Conservation (phyloP, 1,140 invertebrate genomes). For the Zophobas morio region DNA sequence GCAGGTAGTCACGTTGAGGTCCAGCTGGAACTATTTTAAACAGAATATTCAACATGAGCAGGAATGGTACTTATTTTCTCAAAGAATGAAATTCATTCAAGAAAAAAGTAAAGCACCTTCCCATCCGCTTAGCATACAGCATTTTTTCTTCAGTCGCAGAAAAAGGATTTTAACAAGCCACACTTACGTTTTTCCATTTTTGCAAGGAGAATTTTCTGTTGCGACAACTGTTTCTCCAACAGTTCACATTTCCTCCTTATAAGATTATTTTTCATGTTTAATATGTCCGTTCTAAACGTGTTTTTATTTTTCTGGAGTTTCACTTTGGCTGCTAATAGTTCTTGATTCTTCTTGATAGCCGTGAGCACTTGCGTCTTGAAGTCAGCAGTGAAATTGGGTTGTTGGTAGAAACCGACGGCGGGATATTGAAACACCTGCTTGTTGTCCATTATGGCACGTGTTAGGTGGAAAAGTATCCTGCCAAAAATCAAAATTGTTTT, state of each 20-base stretch:
- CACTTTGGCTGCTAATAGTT: slow-evolving; percentile 71
- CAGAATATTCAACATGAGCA: too few species aligned
- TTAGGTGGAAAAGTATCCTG: slow-evolving; percentile 61
- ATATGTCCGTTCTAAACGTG: slow-evolving; percentile 78
- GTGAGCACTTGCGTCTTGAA: slow-evolving; percentile 64
- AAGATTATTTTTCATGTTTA: slow-evolving; percentile 81
- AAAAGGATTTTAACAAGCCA: neutral
- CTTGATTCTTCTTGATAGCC: slow-evolving; percentile 14
- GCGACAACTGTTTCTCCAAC: slow-evolving; percentile 83
- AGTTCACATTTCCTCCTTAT: slow-evolving; percentile 84
- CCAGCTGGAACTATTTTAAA: slow-evolving; percentile 66
- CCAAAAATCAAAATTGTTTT: slow-evolving; percentile 31
- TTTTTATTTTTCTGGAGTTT: slow-evolving; percentile 77
- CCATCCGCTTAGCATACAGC: too few species aligned
- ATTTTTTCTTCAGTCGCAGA: too few species aligned
- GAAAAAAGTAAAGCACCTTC: too few species aligned
- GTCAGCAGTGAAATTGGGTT: slow-evolving; percentile 24
- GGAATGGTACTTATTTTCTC: too few species aligned
- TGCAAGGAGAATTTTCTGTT: slow-evolving; percentile 83
- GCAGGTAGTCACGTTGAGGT: slow-evolving; percentile 78
- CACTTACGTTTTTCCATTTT: slow-evolving; percentile 79
- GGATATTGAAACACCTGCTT: slow-evolving; percentile 54
- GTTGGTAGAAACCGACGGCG: slow-evolving; percentile 49
- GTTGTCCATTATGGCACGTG: slow-evolving; percentile 72
- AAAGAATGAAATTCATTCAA: too few species aligned